These are phyloP conservation scores for Apteryx owenii DNA, from an alignment of 2,113 vertebrate genomes.

Conservation along the genomic window DNA sequence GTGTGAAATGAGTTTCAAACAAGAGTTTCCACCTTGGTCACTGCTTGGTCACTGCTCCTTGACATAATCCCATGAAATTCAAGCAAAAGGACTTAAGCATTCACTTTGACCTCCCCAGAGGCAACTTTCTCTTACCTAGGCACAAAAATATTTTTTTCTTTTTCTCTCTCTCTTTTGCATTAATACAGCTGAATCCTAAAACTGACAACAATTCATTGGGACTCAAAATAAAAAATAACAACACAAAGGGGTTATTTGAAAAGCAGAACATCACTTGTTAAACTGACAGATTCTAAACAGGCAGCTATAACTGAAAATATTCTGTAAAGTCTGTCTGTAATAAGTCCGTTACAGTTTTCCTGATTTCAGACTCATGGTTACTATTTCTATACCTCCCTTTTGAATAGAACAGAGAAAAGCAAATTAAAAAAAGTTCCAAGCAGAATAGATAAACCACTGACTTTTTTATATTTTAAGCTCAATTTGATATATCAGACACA, in stretches of 20 bases:
- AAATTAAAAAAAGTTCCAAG: conserved; percentile 55
- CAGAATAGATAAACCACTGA: conserved; percentile 60
- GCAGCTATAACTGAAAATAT: conserved; percentile 66
- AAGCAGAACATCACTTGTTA: conserved; percentile 59
- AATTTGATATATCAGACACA: conserved; percentile 43
- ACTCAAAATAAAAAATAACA: neutral
- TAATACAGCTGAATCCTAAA: conserved; percentile 54
- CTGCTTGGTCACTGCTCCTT: neutral
- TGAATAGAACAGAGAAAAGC: conserved; percentile 57
- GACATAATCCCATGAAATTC: neutral
- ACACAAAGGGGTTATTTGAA: conserved; percentile 31
- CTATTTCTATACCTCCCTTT: conserved; percentile 71
- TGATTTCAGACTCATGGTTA: conserved; percentile 46
- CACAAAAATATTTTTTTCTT: conserved; percentile 10
- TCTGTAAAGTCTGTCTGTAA: conserved; percentile 54
- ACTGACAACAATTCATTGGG: conserved; percentile 15
- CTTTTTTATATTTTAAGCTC: conserved; percentile 61
- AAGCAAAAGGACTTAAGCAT: conserved; percentile 6
- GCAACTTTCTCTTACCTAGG: neutral
- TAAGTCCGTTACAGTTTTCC: conserved; percentile 60
- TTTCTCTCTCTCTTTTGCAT: neutral
- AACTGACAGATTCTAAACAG: conserved; percentile 52
- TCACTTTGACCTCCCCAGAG: neutral
- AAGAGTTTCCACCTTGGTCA: conserved; percentile 15
- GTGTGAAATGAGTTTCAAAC: conserved; percentile 16